Evolutionary conservation across 2,113 vertebrate species (phyloP).

Genomic region (Mellivora capensis): DNA sequence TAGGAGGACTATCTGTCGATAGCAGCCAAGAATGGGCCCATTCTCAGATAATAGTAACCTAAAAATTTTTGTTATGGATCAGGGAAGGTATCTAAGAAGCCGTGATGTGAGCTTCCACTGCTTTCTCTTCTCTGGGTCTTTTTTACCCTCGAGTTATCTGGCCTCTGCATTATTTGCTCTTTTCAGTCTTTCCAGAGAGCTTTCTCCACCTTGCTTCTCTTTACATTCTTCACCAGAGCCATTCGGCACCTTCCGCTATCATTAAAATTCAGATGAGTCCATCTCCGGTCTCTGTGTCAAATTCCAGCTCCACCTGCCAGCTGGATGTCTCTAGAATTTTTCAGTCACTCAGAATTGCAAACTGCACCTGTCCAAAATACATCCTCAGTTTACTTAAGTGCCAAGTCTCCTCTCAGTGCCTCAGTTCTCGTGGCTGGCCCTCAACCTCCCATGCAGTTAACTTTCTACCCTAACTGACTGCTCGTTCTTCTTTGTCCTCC

Average conservation of each 20-base stretch:
- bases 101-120: rapidly evolving
- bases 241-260: not conserved
- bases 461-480: rapidly evolving
- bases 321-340: not conserved
- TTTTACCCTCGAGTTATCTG: rapidly evolving
- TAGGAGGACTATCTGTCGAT: not conserved
- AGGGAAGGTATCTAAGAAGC: not conserved
- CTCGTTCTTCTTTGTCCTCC: not conserved
- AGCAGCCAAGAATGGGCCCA: not conserved
- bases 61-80: not conserved
- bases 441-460: too few relatives aligned
- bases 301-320: not conserved
- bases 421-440: not conserved
- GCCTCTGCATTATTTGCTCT: too few relatives aligned
- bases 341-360: not conserved
- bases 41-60: not conserved
- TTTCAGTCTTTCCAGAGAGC: not conserved
- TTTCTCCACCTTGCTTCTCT: not conserved
- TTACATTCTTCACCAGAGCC: not conserved
- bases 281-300: not conserved
- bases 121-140: not conserved
- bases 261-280: not conserved
- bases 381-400: too few relatives aligned
- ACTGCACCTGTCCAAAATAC: not conserved
- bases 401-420: not conserved